Conservation (phyloP, 2,888 invertebrate species). For the Syritta pipiens region DNA sequence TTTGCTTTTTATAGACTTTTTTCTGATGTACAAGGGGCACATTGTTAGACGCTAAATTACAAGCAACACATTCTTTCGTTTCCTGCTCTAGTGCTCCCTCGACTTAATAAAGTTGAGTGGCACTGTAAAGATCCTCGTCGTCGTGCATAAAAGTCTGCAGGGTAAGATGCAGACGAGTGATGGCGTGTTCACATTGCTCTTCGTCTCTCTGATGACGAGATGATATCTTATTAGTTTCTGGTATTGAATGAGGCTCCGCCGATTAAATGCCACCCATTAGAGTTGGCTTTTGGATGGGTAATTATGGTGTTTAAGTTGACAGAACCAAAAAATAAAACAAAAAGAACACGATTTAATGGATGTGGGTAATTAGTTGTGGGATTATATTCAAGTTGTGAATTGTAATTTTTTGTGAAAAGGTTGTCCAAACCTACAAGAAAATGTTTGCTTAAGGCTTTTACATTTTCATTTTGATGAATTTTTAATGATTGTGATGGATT, state of each 20-base stretch:
- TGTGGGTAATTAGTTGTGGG: constrained; percentile 15
- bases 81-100: too few relatives aligned
- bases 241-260: constrained; percentile 23
- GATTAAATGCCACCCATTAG: constrained; percentile 54
- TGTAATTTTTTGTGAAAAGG: too few relatives aligned
- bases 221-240: constrained; percentile 47
- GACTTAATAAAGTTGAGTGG: constrained; percentile 1
- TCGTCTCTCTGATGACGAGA: constrained; percentile 20
- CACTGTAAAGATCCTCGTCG: constrained; percentile 4
- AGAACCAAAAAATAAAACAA: not conserved
- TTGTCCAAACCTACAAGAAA: too few relatives aligned
- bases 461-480: too few relatives aligned
- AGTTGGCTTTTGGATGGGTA: constrained; percentile 40
- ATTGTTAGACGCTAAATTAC: too few relatives aligned
- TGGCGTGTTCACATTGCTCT: constrained; percentile 21
- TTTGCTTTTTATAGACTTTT: too few relatives aligned
- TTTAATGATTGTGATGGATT: too few relatives aligned
- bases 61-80: too few relatives aligned
- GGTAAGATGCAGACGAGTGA: constrained; percentile 6
- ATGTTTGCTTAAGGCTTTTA: too few relatives aligned
- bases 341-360: constrained; percentile 3
- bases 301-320: constrained; percentile 34
- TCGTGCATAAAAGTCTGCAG: too few relatives aligned
- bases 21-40: too few relatives aligned
- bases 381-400: too few relatives aligned